Conservation (phyloP, 2,797 vertebrate species). For the Tolypeutes matacus region DNA sequence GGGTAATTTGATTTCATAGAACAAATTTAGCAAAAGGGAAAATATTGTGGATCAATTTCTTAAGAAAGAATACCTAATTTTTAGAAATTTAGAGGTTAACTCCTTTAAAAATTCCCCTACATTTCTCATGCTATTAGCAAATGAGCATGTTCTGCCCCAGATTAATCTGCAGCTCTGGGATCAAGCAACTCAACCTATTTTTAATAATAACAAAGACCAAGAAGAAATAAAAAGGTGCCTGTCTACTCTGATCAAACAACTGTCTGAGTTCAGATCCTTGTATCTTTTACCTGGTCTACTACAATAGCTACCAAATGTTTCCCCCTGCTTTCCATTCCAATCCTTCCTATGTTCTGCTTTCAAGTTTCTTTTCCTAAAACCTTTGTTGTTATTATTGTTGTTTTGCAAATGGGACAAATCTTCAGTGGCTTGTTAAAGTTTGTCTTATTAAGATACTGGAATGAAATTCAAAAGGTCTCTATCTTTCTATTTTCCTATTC, state of each 20-base stretch:
- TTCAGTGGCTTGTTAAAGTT: background rate
- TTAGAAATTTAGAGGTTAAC: conserved; percentile 13
- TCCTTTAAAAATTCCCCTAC: background rate
- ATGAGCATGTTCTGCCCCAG: background rate
- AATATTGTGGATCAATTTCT: background rate
- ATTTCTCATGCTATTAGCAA: background rate
- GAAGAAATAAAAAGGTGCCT: background rate
- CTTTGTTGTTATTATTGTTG: background rate
- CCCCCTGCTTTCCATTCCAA: background rate
- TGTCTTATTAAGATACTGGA: background rate
- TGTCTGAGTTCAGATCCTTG: background rate
- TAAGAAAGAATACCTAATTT: background rate
- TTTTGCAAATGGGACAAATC: background rate
- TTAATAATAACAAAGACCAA: background rate
- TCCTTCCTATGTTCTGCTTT: background rate
- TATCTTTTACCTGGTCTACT: background rate
- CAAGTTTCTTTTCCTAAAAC: background rate
- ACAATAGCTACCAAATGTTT: background rate
- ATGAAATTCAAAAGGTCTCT: background rate
- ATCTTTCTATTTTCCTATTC: background rate
- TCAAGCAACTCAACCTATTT: background rate
- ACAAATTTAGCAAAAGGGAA: background rate
- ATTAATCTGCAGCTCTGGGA: background rate
- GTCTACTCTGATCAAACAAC: background rate
- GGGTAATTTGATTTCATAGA: background rate